Percentiles rank a stretch among this genome's conserved stretches.
These are phyloP conservation scores for Heliconius melpomene DNA, from an alignment of 1,140 invertebrate species.

Conservation along the genomic window DNA sequence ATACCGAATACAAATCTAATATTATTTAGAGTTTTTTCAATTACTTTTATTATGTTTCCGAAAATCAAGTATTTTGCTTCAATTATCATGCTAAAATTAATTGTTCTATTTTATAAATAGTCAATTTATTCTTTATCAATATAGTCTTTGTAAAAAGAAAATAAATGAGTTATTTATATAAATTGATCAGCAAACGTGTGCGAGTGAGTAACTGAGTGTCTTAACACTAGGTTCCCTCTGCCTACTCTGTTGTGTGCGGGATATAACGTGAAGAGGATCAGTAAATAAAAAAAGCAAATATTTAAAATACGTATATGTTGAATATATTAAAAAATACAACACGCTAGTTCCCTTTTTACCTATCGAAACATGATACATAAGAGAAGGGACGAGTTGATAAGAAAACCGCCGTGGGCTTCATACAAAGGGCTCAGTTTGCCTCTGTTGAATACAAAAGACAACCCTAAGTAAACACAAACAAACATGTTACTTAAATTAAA, in stretches of 20 bases:
- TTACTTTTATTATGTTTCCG: background rate
- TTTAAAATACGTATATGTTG: background rate
- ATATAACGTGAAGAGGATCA: background rate
- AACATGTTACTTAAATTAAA: slow-evolving; percentile 52
- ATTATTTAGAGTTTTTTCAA: background rate
- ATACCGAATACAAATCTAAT: background rate
- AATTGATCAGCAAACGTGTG: background rate
- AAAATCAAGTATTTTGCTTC: background rate
- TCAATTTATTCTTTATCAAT: too few relatives aligned
- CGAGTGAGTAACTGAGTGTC: too few relatives aligned
- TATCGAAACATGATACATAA: slow-evolving; percentile 34
- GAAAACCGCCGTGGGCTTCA: slow-evolving; percentile 57
- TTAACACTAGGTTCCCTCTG: too few relatives aligned
- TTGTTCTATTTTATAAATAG: too few relatives aligned
- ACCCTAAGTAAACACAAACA: slow-evolving; percentile 59
- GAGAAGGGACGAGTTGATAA: slow-evolving; percentile 55
- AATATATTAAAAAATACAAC: slow-evolving; percentile 14
- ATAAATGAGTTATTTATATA: background rate
- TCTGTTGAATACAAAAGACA: slow-evolving; percentile 61
- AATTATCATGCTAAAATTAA: too few relatives aligned
- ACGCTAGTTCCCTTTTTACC: slow-evolving; percentile 17
- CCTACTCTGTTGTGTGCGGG: too few relatives aligned
- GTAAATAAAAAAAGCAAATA: background rate
- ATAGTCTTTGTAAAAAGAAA: too few relatives aligned
- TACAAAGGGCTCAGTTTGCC: slow-evolving; percentile 66